phyloP scores from a whole-genome alignment of 2,888 invertebrate genomes.

The Mythimna albipuncta region DNA sequence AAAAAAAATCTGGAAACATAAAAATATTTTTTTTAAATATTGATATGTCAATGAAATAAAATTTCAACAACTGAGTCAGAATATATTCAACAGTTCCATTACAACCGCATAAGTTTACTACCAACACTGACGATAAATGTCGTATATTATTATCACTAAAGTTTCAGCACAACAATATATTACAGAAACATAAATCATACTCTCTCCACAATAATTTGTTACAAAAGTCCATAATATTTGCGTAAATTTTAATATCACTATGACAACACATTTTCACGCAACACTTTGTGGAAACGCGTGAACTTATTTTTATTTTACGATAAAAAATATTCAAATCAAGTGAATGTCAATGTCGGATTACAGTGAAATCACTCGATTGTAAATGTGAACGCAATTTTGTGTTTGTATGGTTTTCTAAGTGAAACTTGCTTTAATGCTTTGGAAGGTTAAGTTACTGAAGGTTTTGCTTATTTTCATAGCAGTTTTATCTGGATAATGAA shows the following conservation, averaged over 20 bases:
- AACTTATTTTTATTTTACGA: constrained; percentile 51
- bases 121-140: not conserved
- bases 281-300: constrained; percentile 74
- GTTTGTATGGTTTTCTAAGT: constrained; percentile 37
- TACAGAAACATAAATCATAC: constrained; percentile 28
- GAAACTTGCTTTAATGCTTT: constrained; percentile 23
- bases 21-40: not conserved
- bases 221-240: constrained; percentile 76
- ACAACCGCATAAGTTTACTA: not conserved
- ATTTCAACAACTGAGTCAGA: not conserved
- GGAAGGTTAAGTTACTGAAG: not conserved
- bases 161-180: constrained; percentile 20
- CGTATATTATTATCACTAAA: not conserved
- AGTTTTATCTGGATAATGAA: not conserved
- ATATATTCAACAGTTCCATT: not conserved
- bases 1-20: not conserved
- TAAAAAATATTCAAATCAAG: constrained; percentile 52
- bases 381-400: constrained; percentile 61
- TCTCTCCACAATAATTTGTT: constrained; percentile 66
- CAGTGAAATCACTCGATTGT: constrained; percentile 70
- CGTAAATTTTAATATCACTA: constrained; percentile 80
- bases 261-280: constrained; percentile 78
- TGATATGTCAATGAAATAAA: not conserved
- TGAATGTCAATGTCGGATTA: constrained; percentile 85
- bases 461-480: not conserved